Evolutionary conservation across 2,113 vertebrate genomes (phyloP), one percentile per base, ranked within the genome.

Genomic region (Pterocles gutturalis): DNA sequence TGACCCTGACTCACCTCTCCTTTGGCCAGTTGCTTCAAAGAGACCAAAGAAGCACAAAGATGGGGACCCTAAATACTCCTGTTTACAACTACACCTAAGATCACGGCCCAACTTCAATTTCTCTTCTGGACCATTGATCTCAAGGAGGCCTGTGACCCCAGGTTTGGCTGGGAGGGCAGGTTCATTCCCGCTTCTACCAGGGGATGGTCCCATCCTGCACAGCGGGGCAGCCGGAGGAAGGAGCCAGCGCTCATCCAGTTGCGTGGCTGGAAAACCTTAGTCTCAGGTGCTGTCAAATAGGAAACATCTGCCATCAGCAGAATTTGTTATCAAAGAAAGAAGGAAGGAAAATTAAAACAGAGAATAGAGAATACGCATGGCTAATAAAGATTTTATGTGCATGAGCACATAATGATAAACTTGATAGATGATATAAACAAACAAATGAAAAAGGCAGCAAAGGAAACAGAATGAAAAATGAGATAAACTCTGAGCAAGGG

Each of bases 311-410:
- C 65, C 34, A 73, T 55, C 83, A 90, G 64, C 48, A 45, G 55
- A 88, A 86, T 82, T 95, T 80, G 87, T 84, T 96, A 95, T 91
- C 45, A 51, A 84, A 75, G 83, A 46, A 71, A 71, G 78, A 80
- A 88, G 43, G 86, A 92, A 90, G 57, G 86, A 87, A 92, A 96
- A 96, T 97, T 89, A 94, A 94, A 94, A 76, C 26, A 61, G 69
- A 93, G 90, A 91, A 73, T 15, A 93, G 79, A 93, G 84, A 92
- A 91, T 87, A 84, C 19, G 7, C 83, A 64, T 4, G 38, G 80
- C 86, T 96, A 96, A 96, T 94, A 92, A 90, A 93, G 88, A 89
- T 92, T 96, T 96, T 90, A 92, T 92, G 85, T 92, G 92, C 5
- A 3, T 1, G 14, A 90, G 79, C 67, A 95, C 60, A 71, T 83